Evolutionary conservation across 2,113 vertebrate genomes (phyloP).

Genomic region (Phalacrocorax pelagicus): DNA sequence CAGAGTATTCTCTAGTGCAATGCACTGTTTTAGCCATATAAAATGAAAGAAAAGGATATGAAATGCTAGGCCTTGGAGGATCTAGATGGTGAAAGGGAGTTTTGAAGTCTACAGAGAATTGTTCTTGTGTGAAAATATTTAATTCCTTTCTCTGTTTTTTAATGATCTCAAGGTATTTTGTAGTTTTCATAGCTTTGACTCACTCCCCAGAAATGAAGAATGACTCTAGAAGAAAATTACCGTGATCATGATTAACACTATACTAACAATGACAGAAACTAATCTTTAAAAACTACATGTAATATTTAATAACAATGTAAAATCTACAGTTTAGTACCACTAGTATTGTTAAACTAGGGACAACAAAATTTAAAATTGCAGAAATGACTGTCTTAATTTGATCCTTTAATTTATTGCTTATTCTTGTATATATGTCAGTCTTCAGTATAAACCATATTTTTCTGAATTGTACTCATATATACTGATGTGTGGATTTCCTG

Average conservation of each 20-base stretch:
- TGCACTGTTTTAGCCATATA: slow-evolving; percentile 12
- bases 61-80: slow-evolving; percentile 3
- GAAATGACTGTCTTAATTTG: neutral
- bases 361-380: neutral
- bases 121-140: slow-evolving; percentile 22
- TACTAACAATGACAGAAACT: neutral
- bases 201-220: neutral
- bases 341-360: neutral
- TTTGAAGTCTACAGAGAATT: slow-evolving; percentile 9
- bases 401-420: neutral
- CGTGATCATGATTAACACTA: neutral
- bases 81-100: neutral
- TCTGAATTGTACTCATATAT: neutral
- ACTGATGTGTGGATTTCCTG: neutral
- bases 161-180: neutral
- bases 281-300: neutral
- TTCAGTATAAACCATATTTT: neutral
- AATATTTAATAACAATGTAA: neutral
- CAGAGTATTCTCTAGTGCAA: neutral
- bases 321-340: neutral
- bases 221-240: neutral
- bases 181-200: slow-evolving; percentile 15
- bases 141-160: neutral
- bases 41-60: slow-evolving; percentile 44
- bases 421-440: neutral